Evolutionary conservation across 2,888 invertebrate species (phyloP), one percentile per base, ranked within the genome.

Genomic region (Drosophila sordidapex): DNA sequence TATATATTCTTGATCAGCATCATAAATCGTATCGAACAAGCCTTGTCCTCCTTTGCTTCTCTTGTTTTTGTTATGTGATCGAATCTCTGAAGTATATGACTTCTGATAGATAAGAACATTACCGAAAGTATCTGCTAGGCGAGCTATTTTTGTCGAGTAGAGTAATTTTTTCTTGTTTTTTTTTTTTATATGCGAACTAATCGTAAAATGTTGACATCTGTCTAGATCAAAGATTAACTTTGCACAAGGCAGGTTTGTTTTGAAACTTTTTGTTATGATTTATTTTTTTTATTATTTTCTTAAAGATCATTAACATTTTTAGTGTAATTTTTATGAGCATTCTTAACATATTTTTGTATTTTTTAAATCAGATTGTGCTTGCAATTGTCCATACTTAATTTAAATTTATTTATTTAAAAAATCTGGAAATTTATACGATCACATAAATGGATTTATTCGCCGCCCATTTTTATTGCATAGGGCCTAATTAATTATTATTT

Each of bases 401-500:
- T 21, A 6, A 31, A 43, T 25, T 43, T 6, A 11, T 40, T n/a
- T 8, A 18, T 18, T 52, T 21, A 36, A 35, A 33, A 46, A 51
- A 40, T 11, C 8, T 18, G 0, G 10, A 10, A 31, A 15, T 21
- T 33, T 54, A 8, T 53, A 46, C 43, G 43, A 36, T 29, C 36
- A 51, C n/a, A 29, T 2, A 4, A 49, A 15, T 33, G 5, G 18
- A 15, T 27, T 54, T 40, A 38, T 33, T 52, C 27, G 8, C 48
- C 13, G 5, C 27, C 13, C 11, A 15, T 25, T 6, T 69, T 68
- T 54, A 36, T 33, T 63, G 43, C 51, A 48, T 15, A 27, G 40
- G 6, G 43, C 27, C 43, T 52, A 63, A 60, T 64, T 40, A 58
- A 48, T 35, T 38, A 76, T 53, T 33, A 25, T 38, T 72, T 60